Evolutionary conservation across 2,888 invertebrate species (phyloP).

Genomic region (Tenthredo livida): DNA sequence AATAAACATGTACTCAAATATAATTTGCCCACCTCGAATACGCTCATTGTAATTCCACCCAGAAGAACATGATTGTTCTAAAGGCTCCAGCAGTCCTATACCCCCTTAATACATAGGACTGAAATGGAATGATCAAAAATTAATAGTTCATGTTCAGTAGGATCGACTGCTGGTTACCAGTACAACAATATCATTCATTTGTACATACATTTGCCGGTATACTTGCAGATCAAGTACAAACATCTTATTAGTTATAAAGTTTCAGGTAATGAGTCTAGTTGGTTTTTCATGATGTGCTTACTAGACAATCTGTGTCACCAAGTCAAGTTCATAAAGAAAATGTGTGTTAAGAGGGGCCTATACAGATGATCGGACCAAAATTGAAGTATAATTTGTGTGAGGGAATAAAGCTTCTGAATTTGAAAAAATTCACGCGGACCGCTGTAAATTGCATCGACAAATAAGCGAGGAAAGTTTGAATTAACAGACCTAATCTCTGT

Average conservation of each 20-base stretch:
- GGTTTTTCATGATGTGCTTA: not conserved
- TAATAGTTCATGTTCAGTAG: not conserved
- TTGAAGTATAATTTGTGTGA: not conserved
- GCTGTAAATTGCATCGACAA: not conserved
- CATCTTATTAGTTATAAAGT: not conserved
- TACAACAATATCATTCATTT: not conserved
- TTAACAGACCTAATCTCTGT: not conserved
- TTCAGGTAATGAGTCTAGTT: not conserved
- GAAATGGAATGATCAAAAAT: not conserved
- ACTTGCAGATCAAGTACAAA: not conserved
- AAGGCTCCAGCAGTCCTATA: no score
- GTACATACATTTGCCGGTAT: not conserved
- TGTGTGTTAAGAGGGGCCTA: not conserved
- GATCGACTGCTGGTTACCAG: not conserved
- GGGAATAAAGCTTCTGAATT: not conserved
- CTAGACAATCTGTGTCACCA: not conserved
- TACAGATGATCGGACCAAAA: no score
- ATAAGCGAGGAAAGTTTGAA: not conserved
- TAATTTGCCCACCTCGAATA: no score
- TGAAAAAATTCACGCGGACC: not conserved
- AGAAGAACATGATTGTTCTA: no score
- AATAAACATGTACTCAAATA: no score
- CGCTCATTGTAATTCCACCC: no score
- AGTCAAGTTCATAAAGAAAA: not conserved
- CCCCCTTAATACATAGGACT: not conserved